phyloP scores from a whole-genome alignment of 2,113 vertebrate genomes.

The Melanostigma gelatinosum region DNA sequence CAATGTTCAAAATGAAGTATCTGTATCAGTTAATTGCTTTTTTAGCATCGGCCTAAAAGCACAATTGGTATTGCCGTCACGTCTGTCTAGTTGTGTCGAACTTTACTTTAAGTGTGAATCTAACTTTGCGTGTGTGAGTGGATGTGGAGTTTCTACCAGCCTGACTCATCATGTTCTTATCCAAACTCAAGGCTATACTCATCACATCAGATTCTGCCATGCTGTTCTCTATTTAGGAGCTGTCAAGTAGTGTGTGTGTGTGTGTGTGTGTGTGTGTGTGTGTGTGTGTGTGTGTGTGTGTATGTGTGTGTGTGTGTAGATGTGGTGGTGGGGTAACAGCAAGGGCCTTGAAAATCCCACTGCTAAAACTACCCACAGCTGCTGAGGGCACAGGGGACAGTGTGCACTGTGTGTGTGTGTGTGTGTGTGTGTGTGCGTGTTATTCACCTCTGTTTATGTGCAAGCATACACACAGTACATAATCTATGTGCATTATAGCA shows the following conservation, averaged over 20 bases:
- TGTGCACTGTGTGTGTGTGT: constrained; percentile 8
- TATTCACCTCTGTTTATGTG: constrained; percentile 11
- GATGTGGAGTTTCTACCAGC: constrained; percentile 15
- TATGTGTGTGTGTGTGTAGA: constrained; percentile 7
- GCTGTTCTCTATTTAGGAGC: constrained; percentile 62
- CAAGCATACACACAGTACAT: background rate
- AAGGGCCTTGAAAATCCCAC: constrained; percentile 64
- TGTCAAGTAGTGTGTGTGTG: constrained; percentile 36
- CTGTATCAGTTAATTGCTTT: background rate
- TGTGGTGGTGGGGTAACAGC: constrained; percentile 30
- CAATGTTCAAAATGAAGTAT: background rate
- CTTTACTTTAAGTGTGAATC: constrained; percentile 8
- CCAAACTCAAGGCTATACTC: constrained; percentile 54
- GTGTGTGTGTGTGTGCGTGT: constrained; percentile 18
- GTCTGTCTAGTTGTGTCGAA: background rate
- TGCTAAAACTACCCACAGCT: constrained; percentile 72
- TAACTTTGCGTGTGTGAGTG: background rate
- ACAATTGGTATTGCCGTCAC: background rate
- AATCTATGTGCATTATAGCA: constrained; percentile 5
- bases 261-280: constrained; percentile 15
- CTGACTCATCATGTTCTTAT: constrained; percentile 63
- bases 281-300: constrained; percentile 11
- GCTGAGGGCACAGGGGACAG: constrained; percentile 68
- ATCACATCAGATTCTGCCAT: constrained; percentile 26
- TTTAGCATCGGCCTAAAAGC: background rate